phyloP scores from a whole-genome alignment of 2,113 vertebrate genomes.

The Bujurquina vittata region DNA sequence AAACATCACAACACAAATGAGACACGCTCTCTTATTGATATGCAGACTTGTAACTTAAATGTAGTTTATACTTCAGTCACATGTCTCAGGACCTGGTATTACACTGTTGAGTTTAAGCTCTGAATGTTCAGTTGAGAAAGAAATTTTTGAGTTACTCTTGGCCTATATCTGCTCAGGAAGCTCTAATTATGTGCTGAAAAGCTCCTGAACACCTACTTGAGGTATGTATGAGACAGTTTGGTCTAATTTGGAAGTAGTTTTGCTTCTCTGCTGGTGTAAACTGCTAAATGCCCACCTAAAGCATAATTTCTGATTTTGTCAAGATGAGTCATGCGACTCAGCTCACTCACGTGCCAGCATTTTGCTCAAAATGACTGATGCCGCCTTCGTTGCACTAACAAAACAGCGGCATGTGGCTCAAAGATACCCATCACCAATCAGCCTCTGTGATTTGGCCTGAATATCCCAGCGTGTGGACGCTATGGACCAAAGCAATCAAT shows the following conservation, averaged over 20 bases:
- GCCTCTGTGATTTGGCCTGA: slow-evolving; percentile 10
- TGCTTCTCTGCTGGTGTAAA: background rate
- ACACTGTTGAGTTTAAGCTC: background rate
- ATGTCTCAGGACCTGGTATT: background rate
- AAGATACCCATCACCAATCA: slow-evolving; percentile 65
- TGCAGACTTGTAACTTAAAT: background rate
- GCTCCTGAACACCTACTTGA: background rate
- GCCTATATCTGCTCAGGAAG: background rate
- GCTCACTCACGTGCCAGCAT: too few relatives aligned
- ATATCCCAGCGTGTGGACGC: background rate
- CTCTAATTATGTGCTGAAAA: slow-evolving; percentile 3
- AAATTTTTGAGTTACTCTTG: background rate
- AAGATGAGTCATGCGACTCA: too few relatives aligned
- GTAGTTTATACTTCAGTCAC: background rate
- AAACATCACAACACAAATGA: background rate
- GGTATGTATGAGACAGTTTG: background rate
- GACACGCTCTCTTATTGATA: background rate
- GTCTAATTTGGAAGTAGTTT: background rate
- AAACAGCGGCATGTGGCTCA: slow-evolving; percentile 5
- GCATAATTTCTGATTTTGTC: too few relatives aligned
- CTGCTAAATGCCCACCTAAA: too few relatives aligned
- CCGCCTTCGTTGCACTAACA: background rate
- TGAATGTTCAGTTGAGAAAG: background rate
- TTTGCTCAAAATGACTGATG: background rate
- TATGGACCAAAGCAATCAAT: slow-evolving; percentile 49